phyloP scores from a whole-genome alignment of 1,140 invertebrate genomes.

The Lethrus apterus region DNA sequence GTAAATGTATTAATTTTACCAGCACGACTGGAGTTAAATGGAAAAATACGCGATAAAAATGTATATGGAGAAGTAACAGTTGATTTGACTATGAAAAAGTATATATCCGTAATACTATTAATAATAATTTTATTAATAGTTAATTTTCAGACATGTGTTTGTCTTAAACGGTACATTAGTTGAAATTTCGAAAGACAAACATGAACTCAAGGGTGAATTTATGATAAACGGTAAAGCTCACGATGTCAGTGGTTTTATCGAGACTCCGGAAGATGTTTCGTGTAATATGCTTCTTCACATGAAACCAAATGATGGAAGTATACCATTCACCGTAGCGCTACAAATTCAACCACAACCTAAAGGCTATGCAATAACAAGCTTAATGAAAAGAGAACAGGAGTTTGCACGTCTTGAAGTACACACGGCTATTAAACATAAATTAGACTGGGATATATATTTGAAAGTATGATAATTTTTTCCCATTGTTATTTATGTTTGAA shows the following conservation, averaged over 20 bases:
- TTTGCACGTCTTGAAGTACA: conserved; percentile 27
- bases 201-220: conserved; percentile 17
- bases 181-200: conserved; percentile 16
- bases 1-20: conserved; percentile 24
- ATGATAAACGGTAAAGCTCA: conserved; percentile 8
- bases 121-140: no score
- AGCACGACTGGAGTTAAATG: conserved; percentile 26
- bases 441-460: conserved; percentile 33
- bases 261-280: conserved; percentile 12
- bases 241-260: conserved; percentile 11
- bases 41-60: conserved; percentile 14
- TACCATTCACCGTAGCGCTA: conserved; percentile 23
- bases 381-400: conserved; percentile 23
- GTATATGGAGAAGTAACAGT: no score
- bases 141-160: conserved; percentile 18
- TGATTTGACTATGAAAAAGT: no score
- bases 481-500: neutral
- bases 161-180: conserved; percentile 20
- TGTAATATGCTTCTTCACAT: conserved; percentile 10
- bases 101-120: no score
- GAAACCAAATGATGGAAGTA: conserved; percentile 4
- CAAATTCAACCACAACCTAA: conserved; percentile 22
- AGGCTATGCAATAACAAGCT: conserved; percentile 25
- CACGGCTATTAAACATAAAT: conserved; percentile 21
- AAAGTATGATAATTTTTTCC: conserved; percentile 22